A percentile compares a stretch with the other conserved stretches of the same genome.
phyloP scores from a whole-genome alignment of 2,113 vertebrate genomes.

The Crotophaga sulcirostris region DNA sequence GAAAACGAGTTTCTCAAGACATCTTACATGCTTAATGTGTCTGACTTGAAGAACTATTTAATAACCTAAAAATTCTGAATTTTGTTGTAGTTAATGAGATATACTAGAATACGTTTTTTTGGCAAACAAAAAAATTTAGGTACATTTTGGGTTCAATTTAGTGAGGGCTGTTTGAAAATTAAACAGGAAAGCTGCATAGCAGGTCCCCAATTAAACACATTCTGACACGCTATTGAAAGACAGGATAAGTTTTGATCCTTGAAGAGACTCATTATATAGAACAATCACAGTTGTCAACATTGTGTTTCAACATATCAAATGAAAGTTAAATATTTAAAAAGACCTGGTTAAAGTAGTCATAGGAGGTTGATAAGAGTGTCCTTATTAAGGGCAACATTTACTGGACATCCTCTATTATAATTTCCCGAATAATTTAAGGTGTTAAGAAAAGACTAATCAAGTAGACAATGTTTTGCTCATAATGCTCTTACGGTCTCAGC shows the following conservation, averaged over 20 bases:
- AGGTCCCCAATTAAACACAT: neutral
- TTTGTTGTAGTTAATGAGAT: neutral
- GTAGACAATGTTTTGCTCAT: neutral
- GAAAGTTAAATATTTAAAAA: neutral
- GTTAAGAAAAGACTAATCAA: neutral
- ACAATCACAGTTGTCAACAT: neutral
- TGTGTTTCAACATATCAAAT: neutral
- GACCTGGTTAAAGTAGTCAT: neutral
- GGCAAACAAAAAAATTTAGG: neutral
- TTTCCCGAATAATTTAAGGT: neutral
- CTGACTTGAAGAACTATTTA: neutral
- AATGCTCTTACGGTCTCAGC: neutral
- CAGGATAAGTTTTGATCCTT: rapidly evolving
- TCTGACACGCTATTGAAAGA: neutral
- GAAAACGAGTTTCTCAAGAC: neutral
- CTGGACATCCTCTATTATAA: neutral
- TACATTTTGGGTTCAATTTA: neutral
- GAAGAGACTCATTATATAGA: neutral
- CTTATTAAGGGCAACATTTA: neutral
- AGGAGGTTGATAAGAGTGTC: neutral
- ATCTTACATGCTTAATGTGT: neutral
- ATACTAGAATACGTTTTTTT: neutral
- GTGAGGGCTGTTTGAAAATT: neutral
- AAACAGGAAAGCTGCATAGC: neutral
- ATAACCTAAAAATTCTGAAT: neutral